Evolutionary conservation across 2,888 invertebrate genomes (phyloP), one percentile per base, ranked within the genome.

Genomic region (Drosophila mimetica): DNA sequence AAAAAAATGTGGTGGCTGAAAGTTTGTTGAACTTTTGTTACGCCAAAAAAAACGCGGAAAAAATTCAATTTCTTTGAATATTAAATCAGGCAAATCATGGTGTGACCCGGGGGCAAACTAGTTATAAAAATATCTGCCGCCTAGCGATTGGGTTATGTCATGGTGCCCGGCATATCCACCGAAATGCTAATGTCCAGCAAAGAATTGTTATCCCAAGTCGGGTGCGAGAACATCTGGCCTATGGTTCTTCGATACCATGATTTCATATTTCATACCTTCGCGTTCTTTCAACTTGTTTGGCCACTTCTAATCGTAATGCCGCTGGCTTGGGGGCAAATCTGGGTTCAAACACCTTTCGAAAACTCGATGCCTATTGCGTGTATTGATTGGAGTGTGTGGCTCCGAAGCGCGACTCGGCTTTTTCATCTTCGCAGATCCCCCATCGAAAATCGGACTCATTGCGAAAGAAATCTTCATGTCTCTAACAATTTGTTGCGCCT

Each of bases 331-430:
- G 66, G 67, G 65, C 72, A 64, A 32, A 63, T 46, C 54, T 55
- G 86, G 71, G 82, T 85, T 83, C 82, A 87, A 85, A 79, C 86
- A 82, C 88, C 88, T 83, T 82, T 82, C 71, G 42, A 77, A 72
- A 67, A 71, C 77, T 72, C n/a, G n/a, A n/a, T 82, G 86, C 79
- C 76, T 81, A 81, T 77, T 83, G 86, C 83, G 80, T 69, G 75
- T 69, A 60, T 77, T 77, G 66, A 53, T 36, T 50, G 67, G 34
- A 42, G 66, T 55, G 66, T 58, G 74, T 13, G 50, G 52, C 71
- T 59, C 36, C 47, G 20, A 44, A 42, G 54, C 70, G 65, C 65
- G 70, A 30, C 8, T 61, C 60, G 61, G 61, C 30, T 60, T 37
- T 60, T 60, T 60, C 44, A 60, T 60, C 60, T 60, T 36, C 34